Evolutionary conservation across 2,797 vertebrate species (phyloP).

Genomic region (Dromococcyx pavoninus): DNA sequence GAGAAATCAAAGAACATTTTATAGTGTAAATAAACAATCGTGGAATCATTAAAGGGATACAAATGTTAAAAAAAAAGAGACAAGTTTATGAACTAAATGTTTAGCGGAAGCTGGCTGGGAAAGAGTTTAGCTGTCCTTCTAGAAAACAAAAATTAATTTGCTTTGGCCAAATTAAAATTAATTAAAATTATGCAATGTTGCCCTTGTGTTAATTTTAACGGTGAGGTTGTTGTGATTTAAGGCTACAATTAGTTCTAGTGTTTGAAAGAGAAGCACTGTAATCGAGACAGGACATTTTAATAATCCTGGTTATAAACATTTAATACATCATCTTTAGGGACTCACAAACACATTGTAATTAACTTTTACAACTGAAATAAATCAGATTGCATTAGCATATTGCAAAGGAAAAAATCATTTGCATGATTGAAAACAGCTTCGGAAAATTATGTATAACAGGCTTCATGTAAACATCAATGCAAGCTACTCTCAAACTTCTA

Average conservation of each 20-base stretch:
- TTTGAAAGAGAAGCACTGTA: conserved; percentile 88
- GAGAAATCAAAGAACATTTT: conserved; percentile 16
- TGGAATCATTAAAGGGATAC: conserved; percentile 40
- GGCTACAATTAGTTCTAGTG: conserved; percentile 87
- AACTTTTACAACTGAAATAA: conserved; percentile 95
- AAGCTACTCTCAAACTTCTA: conserved; percentile 69
- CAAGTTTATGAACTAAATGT: conserved; percentile 66
- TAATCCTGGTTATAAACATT: conserved; percentile 95
- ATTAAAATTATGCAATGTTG: conserved; percentile 88
- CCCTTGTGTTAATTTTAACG: conserved; percentile 86
- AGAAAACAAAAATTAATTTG: conserved; percentile 87
- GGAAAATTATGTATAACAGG: conserved; percentile 83
- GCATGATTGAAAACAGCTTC: conserved; percentile 95
- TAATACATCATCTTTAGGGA: conserved; percentile 93
- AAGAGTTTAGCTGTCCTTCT: conserved; percentile 79
- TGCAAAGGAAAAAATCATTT: conserved; percentile 93
- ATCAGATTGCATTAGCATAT: conserved; percentile 94
- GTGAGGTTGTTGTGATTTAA: conserved; percentile 87
- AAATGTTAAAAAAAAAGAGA: conserved; percentile 43
- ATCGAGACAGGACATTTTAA: conserved; percentile 92
- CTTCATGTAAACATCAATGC: conserved; percentile 69
- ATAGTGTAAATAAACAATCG: conserved; percentile 1
- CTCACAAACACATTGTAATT: conserved; percentile 96
- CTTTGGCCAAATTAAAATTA: conserved; percentile 88
- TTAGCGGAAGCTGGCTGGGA: conserved; percentile 28